These are phyloP conservation scores for Raphicerus campestris DNA, from an alignment of 2,113 vertebrate genomes.

Conservation along the genomic window DNA sequence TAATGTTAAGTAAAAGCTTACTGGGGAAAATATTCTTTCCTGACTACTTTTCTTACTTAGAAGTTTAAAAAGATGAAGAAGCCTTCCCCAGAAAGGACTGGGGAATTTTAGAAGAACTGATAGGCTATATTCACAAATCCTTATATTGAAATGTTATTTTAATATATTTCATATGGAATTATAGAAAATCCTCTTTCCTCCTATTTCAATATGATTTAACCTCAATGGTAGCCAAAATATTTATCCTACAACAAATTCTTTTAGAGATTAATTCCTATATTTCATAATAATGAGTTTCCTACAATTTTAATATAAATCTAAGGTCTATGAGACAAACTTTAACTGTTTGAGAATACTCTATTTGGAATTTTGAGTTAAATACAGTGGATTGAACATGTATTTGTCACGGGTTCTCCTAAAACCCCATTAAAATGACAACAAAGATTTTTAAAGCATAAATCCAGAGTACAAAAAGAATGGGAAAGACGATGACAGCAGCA, in stretches of 20 bases:
- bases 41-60: conserved; percentile 36
- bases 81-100: conserved; percentile 4
- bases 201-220: conserved; percentile 49
- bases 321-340: neutral
- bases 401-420: neutral
- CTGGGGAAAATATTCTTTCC: conserved; percentile 8
- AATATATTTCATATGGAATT: conserved; percentile 48
- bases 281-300: conserved; percentile 24
- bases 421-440: neutral
- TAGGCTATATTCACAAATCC: conserved; percentile 40
- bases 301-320: conserved; percentile 15
- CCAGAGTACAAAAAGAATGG: neutral
- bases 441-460: neutral
- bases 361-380: conserved; percentile 26
- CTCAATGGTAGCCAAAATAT: conserved; percentile 44
- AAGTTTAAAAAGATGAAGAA: conserved; percentile 41
- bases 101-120: neutral
- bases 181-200: conserved; percentile 57
- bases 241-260: conserved; percentile 27
- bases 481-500: neutral
- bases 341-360: neutral
- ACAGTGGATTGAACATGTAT: neutral
- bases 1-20: conserved; percentile 37
- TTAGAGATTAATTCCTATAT: conserved; percentile 8
- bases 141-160: conserved; percentile 59